Conservation (phyloP, 2,888 invertebrate species). For the Poecilobothrus nobilitatus region DNA sequence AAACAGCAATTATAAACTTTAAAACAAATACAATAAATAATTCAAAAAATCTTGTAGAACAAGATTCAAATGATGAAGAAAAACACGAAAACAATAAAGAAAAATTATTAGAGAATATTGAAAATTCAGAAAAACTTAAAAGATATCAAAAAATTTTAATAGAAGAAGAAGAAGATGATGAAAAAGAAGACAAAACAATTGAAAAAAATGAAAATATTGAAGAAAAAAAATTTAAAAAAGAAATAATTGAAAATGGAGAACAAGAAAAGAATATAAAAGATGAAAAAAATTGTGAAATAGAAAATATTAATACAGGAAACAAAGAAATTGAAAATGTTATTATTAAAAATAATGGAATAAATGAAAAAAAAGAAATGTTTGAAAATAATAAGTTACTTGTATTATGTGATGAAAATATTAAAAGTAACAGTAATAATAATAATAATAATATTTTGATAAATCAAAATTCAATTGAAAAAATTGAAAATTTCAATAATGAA, state of each 20-base stretch:
- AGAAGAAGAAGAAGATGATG: background rate
- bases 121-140: background rate
- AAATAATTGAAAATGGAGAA: background rate
- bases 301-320: background rate
- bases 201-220: background rate
- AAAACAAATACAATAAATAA: too few relatives aligned
- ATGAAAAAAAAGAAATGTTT: too few relatives aligned
- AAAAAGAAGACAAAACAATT: background rate
- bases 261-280: background rate
- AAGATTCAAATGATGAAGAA: slow-evolving; percentile 29
- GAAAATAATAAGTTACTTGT: too few relatives aligned
- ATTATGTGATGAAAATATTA: too few relatives aligned
- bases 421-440: background rate
- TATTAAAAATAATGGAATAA: background rate
- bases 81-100: slow-evolving; percentile 18
- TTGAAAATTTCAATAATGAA: background rate
- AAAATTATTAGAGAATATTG: background rate
- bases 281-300: background rate
- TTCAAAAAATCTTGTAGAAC: slow-evolving; percentile 21
- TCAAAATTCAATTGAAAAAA: background rate
- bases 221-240: background rate
- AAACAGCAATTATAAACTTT: background rate
- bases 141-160: background rate
- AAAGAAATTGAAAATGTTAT: background rate
- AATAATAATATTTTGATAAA: background rate